Base-by-base conservation (phyloP, 2,888 invertebrate genomes). In the Tolmerus cingulatus region DNA sequence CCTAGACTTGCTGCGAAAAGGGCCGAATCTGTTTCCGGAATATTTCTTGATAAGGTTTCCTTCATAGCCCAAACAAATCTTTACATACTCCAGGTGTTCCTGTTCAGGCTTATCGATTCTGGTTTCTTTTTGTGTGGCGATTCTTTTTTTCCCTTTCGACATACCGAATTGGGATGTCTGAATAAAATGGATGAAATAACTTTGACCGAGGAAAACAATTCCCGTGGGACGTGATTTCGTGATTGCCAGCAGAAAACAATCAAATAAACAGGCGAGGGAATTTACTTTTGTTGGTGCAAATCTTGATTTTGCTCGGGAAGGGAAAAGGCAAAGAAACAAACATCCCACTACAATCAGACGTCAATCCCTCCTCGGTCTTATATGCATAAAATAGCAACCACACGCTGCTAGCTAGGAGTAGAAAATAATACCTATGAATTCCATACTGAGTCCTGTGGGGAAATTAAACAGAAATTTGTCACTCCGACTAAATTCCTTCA, bases 211-310 rank as follows among this genome's bases (percentile, higher is more conserved):
- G 76, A 34, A 76, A 76, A 76, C 76, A 40, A 76, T 76, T 76
- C 76, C 9, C n/a, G 76, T 76, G 37, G 40, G 76, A 76, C 76
- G 76, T 76, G 76, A 76, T 76, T 76, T 76, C 27, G 76, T 76
- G 76, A 40, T 40, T 34, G 37, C 34, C 76, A 34, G 76, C 40
- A 34, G 76, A 76, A 66, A 66, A 66, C 66, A 27, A 66, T 66
- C 76, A 76, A 76, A 76, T 76, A 76, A 76, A 16, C 76, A 76
- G 40, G 40, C 37, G n/a, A 76, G 76, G 40, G 19, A 76, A 76
- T 76, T 40, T 76, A 40, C 76, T 76, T 76, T 76, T 23, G 40
- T 76, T 34, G 34, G 30, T 76, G 12, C 37, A 76, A 76, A 66
- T 23, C 66, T 23, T 66, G 23, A 66, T 66, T 46, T 46, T 66